These are phyloP conservation scores for Epiblema foenella DNA, from an alignment of 2,888 invertebrate species.

Conservation along the genomic window DNA sequence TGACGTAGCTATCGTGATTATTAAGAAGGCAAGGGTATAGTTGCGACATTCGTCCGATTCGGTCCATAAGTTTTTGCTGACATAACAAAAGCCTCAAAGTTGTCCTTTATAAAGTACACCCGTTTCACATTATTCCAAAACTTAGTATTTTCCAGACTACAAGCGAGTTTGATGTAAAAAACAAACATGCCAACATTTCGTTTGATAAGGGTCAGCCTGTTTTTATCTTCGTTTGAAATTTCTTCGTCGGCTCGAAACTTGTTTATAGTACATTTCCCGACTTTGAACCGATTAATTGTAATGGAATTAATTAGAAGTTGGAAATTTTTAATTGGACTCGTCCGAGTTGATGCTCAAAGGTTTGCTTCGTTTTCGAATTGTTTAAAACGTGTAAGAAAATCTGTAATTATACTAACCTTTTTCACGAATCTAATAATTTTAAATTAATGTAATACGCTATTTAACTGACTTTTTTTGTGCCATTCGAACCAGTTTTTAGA, in stretches of 20 bases:
- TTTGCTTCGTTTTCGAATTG: neutral
- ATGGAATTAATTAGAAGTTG: constrained; percentile 17
- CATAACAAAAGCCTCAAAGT: neutral
- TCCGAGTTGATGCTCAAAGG: neutral
- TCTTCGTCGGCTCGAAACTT: constrained; percentile 47
- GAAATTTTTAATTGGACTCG: constrained; percentile 1
- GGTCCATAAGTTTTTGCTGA: neutral
- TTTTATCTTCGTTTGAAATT: constrained; percentile 55
- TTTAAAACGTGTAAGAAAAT: neutral
- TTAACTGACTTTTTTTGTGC: too few species aligned
- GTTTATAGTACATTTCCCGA: constrained; percentile 45
- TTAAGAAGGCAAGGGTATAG: neutral
- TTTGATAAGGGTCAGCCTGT: constrained; percentile 64
- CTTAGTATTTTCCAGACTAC: constrained; percentile 24
- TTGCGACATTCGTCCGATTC: neutral
- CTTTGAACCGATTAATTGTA: constrained; percentile 21
- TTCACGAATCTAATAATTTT: too few species aligned
- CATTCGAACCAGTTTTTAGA: too few species aligned
- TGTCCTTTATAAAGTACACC: constrained; percentile 12
- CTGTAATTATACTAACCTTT: too few species aligned
- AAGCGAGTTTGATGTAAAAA: constrained; percentile 44
- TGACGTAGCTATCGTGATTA: neutral
- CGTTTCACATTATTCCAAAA: neutral
- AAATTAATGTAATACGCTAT: too few species aligned
- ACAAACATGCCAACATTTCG: constrained; percentile 53